Evolutionary conservation across 37 sponge, comb jelly and placozoan species (phyloP).

Genomic region (Axinella damicornis): DNA sequence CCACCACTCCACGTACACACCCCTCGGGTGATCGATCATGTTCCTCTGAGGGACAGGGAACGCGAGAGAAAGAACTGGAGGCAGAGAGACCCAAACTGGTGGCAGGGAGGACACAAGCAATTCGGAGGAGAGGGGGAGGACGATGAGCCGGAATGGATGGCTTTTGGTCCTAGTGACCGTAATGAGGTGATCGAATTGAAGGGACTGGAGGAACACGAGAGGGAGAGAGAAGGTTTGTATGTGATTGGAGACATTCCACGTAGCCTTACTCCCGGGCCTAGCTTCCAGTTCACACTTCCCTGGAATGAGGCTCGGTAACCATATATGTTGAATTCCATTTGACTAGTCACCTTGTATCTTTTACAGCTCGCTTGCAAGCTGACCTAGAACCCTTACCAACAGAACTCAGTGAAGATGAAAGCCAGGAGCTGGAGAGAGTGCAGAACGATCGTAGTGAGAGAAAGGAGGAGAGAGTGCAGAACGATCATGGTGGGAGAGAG

Average conservation of each 20-base stretch:
- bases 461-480: neutral
- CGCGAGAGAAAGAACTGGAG: neutral
- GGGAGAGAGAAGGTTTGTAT: slow-evolving; percentile 52
- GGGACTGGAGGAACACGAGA: slow-evolving; percentile 73
- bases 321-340: no score
- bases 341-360: no score
- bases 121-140: slow-evolving; percentile 9
- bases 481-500: neutral
- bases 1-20: neutral
- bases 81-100: neutral
- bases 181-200: slow-evolving; percentile 73
- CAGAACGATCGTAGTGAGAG: neutral
- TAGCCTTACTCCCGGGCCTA: no score
- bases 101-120: neutral
- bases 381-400: no score
- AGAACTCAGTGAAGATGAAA: no score
- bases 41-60: slow-evolving; percentile 47
- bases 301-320: no score
- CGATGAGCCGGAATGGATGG: slow-evolving; percentile 89
- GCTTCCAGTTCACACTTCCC: no score
- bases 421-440: no score
- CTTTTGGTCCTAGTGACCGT: slow-evolving; percentile 68
- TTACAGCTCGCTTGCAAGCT: no score
- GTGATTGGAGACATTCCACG: no score
- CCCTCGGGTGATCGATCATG: slow-evolving; percentile 60